Conservation (phyloP, 2,888 invertebrate genomes). For the Syrphus vitripennis region DNA sequence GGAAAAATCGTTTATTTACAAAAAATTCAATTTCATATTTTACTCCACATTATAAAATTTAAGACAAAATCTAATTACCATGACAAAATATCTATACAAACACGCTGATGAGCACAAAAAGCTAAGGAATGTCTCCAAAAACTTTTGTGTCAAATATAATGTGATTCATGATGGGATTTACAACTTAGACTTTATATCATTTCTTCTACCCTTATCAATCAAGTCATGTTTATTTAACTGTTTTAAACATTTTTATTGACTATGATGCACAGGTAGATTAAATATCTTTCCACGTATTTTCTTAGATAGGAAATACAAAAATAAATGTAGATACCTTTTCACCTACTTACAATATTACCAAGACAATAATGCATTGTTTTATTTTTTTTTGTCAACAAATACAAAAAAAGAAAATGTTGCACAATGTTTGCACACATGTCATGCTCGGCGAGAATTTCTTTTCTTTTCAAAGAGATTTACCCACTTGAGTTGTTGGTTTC, state of each 20-base stretch:
- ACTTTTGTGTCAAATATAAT: not conserved
- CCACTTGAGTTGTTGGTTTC: not conserved
- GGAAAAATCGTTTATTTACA: too few species aligned
- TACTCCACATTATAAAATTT: too few species aligned
- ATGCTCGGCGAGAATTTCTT: not conserved
- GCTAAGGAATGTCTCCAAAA: not conserved
- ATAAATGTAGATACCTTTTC: not conserved
- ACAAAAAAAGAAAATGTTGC: not conserved
- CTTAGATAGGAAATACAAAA: not conserved
- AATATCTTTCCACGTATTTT: not conserved
- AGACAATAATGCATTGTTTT: not conserved
- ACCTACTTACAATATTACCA: not conserved
- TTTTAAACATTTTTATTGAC: not conserved
- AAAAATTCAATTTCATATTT: too few species aligned
- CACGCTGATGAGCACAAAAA: not conserved
- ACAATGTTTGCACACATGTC: conserved; percentile 19
- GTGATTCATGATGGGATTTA: not conserved
- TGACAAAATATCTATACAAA: too few species aligned
- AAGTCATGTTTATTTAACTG: not conserved
- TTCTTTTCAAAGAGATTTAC: not conserved
- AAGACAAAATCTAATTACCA: too few species aligned
- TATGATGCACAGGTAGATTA: not conserved
- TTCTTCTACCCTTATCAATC: conserved; percentile 1
- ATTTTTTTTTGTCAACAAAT: not conserved
- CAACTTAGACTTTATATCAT: not conserved